Percentiles rank a stretch among this genome's conserved stretches.
These are phyloP conservation scores for Ennomos fuscantarius DNA, from an alignment of 2,888 invertebrate genomes.

Conservation along the genomic window DNA sequence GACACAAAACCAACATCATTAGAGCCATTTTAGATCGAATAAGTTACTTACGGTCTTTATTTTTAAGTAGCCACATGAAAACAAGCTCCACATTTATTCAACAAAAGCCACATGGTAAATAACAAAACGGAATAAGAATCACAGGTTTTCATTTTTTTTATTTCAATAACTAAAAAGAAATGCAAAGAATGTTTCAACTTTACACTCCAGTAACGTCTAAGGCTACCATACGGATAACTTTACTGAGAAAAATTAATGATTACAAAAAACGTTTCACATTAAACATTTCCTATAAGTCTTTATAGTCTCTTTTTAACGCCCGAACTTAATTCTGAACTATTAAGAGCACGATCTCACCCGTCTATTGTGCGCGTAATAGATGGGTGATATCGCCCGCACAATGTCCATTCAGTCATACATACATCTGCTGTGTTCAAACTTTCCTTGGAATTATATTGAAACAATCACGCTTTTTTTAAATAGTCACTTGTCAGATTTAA, in stretches of 20 bases:
- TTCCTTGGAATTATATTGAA: slow-evolving; percentile 59
- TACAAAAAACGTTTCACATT: slow-evolving; percentile 83
- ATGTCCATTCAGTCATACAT: slow-evolving; percentile 61
- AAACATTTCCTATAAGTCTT: slow-evolving; percentile 84
- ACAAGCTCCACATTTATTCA: neutral
- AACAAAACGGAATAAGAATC: slow-evolving; percentile 75
- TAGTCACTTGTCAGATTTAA: slow-evolving; percentile 64
- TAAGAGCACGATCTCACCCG: slow-evolving; percentile 81
- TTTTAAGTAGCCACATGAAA: neutral
- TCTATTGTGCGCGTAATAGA: slow-evolving; percentile 68
- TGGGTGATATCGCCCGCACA: slow-evolving; percentile 52
- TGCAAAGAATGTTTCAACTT: slow-evolving; percentile 70
- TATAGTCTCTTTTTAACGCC: slow-evolving; percentile 74
- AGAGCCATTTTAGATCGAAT: no score
- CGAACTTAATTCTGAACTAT: slow-evolving; percentile 67
- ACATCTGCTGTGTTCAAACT: slow-evolving; percentile 51
- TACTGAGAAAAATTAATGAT: slow-evolving; percentile 79
- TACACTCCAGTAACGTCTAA: slow-evolving; percentile 81
- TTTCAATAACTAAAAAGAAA: slow-evolving; percentile 83
- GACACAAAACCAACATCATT: no score
- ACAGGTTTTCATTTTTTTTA: slow-evolving; percentile 78
- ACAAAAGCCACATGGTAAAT: slow-evolving; percentile 39
- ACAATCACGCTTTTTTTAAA: slow-evolving; percentile 56
- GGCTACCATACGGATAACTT: slow-evolving; percentile 79
- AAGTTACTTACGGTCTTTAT: no score